These are phyloP conservation scores for Hozukius guyotensis DNA, from an alignment of 2,797 vertebrate species.

Conservation along the genomic window DNA sequence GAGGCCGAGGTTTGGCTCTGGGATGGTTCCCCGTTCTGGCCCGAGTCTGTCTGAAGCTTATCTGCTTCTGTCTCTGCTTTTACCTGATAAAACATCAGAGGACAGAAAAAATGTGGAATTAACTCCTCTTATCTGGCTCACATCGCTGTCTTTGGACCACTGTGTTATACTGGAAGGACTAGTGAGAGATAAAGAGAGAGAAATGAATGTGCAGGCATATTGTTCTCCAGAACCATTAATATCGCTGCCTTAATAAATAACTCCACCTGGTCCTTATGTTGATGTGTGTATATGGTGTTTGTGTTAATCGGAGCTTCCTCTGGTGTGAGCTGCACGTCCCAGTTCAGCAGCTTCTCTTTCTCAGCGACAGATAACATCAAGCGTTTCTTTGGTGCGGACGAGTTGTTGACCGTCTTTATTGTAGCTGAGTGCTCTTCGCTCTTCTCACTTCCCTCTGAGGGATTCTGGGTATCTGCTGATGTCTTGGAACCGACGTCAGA, in stretches of 20 bases:
- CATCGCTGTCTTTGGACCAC: slow-evolving; percentile 16
- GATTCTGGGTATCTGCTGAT: slow-evolving; percentile 10
- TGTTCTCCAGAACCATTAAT: not conserved
- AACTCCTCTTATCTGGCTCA: slow-evolving; percentile 31
- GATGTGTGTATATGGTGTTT: not conserved
- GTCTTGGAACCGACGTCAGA: not conserved
- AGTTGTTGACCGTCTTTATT: not conserved
- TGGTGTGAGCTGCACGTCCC: slow-evolving; percentile 46
- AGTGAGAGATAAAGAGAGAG: not conserved
- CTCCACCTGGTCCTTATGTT: slow-evolving; percentile 47
- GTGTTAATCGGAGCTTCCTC: slow-evolving; percentile 12
- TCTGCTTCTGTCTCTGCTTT: slow-evolving; percentile 55
- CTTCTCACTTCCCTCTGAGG: slow-evolving; percentile 21
- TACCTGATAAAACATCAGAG: slow-evolving; percentile 74
- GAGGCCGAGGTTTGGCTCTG: slow-evolving; percentile 46
- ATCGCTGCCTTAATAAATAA: not conserved
- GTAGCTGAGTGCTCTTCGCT: not conserved
- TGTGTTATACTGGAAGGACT: not conserved
- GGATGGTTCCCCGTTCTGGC: slow-evolving; percentile 36
- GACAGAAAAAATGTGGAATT: slow-evolving; percentile 39
- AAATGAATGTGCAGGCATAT: not conserved
- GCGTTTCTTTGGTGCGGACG: slow-evolving; percentile 64
- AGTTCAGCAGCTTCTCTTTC: slow-evolving; percentile 77
- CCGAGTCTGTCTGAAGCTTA: slow-evolving; percentile 44
- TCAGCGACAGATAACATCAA: slow-evolving; percentile 72